A percentile compares a stretch with the other conserved stretches of the same genome.
Conservation (phyloP, 2,888 invertebrate genomes). For the Lepidochitona cinerea region DNA sequence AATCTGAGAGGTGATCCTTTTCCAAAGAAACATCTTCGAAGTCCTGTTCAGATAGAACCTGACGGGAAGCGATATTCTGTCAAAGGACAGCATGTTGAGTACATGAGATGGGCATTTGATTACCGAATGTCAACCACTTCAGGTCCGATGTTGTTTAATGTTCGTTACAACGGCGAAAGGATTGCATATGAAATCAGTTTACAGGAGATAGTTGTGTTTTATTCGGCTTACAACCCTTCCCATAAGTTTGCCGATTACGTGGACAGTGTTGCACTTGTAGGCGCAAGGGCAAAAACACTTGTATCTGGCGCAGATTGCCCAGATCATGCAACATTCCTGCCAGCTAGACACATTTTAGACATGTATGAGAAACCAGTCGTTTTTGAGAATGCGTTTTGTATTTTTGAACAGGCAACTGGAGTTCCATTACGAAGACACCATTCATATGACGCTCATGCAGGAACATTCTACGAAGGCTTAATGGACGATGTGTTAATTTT, state of each 20-base stretch:
- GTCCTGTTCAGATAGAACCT: slow-evolving; percentile 46
- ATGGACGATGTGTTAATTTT: slow-evolving; percentile 45
- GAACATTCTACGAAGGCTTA: slow-evolving; percentile 50
- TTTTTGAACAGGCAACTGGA: slow-evolving; percentile 52
- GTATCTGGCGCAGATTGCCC: slow-evolving; percentile 61
- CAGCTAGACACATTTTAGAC: slow-evolving; percentile 28
- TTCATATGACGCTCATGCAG: slow-evolving; percentile 13
- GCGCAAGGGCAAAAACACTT: slow-evolving; percentile 42
- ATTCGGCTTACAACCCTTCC: slow-evolving; percentile 47
- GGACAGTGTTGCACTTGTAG: slow-evolving; percentile 47
- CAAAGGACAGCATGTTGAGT: slow-evolving; percentile 44
- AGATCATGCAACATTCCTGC: slow-evolving; percentile 46
- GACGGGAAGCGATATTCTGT: slow-evolving; percentile 52
- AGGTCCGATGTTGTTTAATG: slow-evolving; percentile 49
- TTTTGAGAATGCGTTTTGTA: slow-evolving; percentile 38
- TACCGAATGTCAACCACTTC: slow-evolving; percentile 42
- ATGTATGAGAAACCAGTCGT: slow-evolving; percentile 13
- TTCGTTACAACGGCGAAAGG: slow-evolving; percentile 43
- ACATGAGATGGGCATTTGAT: slow-evolving; percentile 56
- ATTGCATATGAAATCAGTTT: slow-evolving; percentile 58
- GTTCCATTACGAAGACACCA: slow-evolving; percentile 50
- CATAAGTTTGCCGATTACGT: slow-evolving; percentile 40
- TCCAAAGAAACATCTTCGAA: slow-evolving; percentile 24
- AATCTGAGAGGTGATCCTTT: slow-evolving; percentile 33
- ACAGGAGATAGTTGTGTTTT: slow-evolving; percentile 54